Base-by-base conservation (phyloP, 2,113 vertebrate species). In the Mus pahari region DNA sequence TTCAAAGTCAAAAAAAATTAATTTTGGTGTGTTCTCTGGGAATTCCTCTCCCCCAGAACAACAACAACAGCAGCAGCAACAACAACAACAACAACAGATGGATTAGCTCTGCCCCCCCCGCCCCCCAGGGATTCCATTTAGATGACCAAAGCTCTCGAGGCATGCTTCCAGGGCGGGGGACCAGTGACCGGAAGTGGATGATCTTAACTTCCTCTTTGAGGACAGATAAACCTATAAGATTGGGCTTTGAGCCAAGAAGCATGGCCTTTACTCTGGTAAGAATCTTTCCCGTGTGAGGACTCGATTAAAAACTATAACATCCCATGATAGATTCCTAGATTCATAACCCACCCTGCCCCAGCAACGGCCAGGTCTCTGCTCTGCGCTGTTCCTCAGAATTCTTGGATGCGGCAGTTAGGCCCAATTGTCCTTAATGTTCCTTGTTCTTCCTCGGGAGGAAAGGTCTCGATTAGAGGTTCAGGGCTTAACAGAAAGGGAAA, bases 341-440 rank as follows among this genome's bases (percentile, higher is more conserved):
- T 50, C 19, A 53, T 19, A 45, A 26, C 20, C 22, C 1, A 16
- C 3, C 20, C 36, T n/a, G 20, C 7, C 33, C 36, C 12, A 53
- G 13, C 17, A 36, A 48, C 1, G 9, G 19, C 31, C 42, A 0
- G 20, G 8, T 42, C 12, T 1, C 24, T 3, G 3, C 3, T 7
- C 24, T 3, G 3, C 3, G 7, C 1, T 55, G 8, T 48, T 71
- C 1, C 13, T 6, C 22, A 24, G 31, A 50, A n/a, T n/a, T 24
- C 42, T 7, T 42, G 45, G 2, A 16, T n/a, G n/a, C 16, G 45
- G 33, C 33, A n/a, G 42, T 71, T 71, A 87, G 66, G 48, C 22
- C 22, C 13, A 4, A 24, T 17, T 28, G 20, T 36, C 5, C 8
- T 36, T 48, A 58, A 26, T 14, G 78, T 36, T 45, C 39, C 42